Evolutionary conservation across 2,888 invertebrate genomes (phyloP).

Genomic region (Drosophila ustulata): DNA sequence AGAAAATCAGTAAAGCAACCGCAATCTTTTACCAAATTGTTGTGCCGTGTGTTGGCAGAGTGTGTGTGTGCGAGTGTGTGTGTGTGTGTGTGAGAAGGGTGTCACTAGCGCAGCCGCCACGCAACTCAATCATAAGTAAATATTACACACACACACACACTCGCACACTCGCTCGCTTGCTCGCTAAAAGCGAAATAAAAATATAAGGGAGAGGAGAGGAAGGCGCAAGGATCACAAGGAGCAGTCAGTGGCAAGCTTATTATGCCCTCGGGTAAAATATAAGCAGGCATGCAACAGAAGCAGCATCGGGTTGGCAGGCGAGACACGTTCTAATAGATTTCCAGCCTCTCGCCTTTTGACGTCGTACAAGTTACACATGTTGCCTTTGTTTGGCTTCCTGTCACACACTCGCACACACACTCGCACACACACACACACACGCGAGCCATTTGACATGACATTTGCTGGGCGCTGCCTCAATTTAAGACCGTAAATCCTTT

Average conservation of each 20-base stretch:
- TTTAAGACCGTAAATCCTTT: constrained; percentile 81
- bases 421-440: constrained; percentile 17
- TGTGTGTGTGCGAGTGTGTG: constrained; percentile 22
- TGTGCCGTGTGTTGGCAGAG: constrained; percentile 44
- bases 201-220: background rate
- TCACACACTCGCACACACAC: constrained; percentile 53
- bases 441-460: constrained; percentile 67
- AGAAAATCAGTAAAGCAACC: constrained; percentile 81
- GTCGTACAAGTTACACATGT: constrained; percentile 77
- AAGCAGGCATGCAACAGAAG: constrained; percentile 52
- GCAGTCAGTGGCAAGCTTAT: constrained; percentile 77
- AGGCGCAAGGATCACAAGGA: constrained; percentile 21
- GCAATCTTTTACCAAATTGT: constrained; percentile 81
- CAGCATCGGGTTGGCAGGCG: constrained; percentile 71
- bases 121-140: constrained; percentile 82
- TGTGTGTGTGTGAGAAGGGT: constrained; percentile 38
- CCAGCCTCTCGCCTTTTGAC: constrained; percentile 76
- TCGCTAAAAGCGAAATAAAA: constrained; percentile 38
- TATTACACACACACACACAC: constrained; percentile 62
- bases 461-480: constrained; percentile 61
- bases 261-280: constrained; percentile 83
- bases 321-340: constrained; percentile 81
- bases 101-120: constrained; percentile 61
- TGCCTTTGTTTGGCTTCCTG: constrained; percentile 83
- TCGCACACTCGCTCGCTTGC: constrained; percentile 22